Base-by-base conservation (phyloP, 2,113 vertebrate species). In the Xenus cinereus region DNA sequence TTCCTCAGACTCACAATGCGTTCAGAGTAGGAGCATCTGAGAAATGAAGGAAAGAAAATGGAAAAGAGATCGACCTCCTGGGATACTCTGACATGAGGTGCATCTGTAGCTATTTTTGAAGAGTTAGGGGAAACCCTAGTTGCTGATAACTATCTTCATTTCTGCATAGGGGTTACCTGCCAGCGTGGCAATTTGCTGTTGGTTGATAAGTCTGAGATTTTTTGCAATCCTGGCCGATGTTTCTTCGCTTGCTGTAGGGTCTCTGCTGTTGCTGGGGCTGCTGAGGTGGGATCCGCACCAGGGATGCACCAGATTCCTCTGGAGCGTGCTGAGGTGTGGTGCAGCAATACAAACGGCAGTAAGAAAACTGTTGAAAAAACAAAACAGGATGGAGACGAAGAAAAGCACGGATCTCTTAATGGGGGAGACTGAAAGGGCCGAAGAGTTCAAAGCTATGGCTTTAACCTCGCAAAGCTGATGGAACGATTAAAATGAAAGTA, bases 251-350 rank as follows among this genome's bases (percentile, higher is more conserved):
- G 27, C 48, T 12, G 16, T 18, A 54, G 27, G 10, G 24, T 37
- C 17, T 12, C 69, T 53, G 24, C 63, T 66, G 37, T 20, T 57
- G 68, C 48, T 48, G 43, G 14, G 17, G 35, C 17, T 69, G 30
- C 45, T 21, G 48, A 67, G 21, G 46, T 21, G n/a, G 78, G 66
- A 68, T 30, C 39, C 3, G 1, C 33, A 56, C 28, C 9, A 39
- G 30, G 28, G 15, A 26, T 24, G 24, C 9, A 21, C 50, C 73
- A 46, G 73, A 33, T 32, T 56, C 23, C 41, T 68, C 46, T 6
- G 3, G 9, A 32, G 15, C 0, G 0, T 45, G 28, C 43, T 0
- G 3, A 51, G 56, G 22, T 33, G 24, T 35, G 30, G 35, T 3
- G 3, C 26, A 33, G 39, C 1, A 2, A 54, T 22, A 53, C 0